A percentile compares a stretch with the other conserved stretches of the same genome.
phyloP scores from a whole-genome alignment of 1,140 invertebrate genomes.

The Amphibalanus amphitrite region DNA sequence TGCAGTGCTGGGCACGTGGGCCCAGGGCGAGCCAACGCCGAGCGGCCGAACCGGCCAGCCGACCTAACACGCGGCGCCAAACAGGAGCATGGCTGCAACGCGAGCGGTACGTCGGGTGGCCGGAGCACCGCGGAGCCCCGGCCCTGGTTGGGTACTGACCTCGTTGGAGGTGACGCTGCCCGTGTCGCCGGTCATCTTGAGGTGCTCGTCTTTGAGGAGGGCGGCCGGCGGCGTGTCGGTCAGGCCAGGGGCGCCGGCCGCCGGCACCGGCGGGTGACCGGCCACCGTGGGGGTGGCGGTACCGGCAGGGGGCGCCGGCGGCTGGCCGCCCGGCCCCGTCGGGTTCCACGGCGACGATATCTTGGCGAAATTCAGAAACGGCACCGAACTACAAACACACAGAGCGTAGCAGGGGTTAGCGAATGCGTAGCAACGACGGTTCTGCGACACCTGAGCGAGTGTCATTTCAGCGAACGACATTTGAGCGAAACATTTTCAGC shows the following conservation, averaged over 20 bases:
- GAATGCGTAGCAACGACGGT: no score
- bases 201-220: background rate
- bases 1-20: no score
- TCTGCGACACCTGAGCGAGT: no score
- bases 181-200: background rate
- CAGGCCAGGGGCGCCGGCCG: background rate
- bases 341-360: constrained; percentile 4
- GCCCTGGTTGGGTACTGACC: no score
- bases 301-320: constrained; percentile 1
- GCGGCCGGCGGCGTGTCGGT: background rate
- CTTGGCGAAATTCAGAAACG: constrained; percentile 2
- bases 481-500: no score
- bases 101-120: no score
- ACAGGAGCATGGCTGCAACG: no score
- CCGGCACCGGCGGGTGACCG: background rate
- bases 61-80: no score
- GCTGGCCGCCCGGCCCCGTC: background rate
- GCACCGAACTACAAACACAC: background rate
- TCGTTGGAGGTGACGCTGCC: constrained; percentile 3
- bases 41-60: no score
- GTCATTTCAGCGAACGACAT: no score
- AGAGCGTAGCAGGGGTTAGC: background rate
- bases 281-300: background rate
- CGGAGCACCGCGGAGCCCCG: no score
- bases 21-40: no score